Evolutionary conservation across 2,113 vertebrate species (phyloP).

Genomic region (Vanacampus margaritifer): DNA sequence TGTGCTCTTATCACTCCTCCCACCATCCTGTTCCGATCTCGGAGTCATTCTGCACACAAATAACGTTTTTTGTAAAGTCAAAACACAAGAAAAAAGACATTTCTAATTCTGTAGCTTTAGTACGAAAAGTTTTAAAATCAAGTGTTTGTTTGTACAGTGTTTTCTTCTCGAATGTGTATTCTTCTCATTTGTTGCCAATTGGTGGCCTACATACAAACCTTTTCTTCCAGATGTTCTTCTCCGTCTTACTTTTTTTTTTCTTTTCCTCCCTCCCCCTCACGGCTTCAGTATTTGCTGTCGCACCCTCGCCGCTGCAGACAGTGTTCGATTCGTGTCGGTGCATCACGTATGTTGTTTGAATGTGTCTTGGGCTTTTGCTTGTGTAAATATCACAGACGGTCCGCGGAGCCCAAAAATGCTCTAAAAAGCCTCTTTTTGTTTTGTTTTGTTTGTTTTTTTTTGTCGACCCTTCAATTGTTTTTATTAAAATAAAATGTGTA

Average conservation of each 20-base stretch:
- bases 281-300: constrained; percentile 1
- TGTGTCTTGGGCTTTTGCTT: constrained; percentile 50
- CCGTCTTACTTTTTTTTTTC: not conserved
- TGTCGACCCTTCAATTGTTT: constrained; percentile 70
- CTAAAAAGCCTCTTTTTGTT: not conserved
- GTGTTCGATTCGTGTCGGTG: constrained; percentile 37
- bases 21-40: not conserved
- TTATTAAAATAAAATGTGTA: constrained; percentile 75
- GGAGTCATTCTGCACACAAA: constrained; percentile 19
- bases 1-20: constrained; percentile 46
- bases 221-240: constrained; percentile 45
- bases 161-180: constrained; percentile 70
- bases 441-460: constrained; percentile 65
- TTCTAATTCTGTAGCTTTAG: constrained; percentile 79
- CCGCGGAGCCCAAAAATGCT: not conserved
- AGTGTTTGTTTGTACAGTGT: constrained; percentile 76
- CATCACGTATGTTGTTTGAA: constrained; percentile 47
- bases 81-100: constrained; percentile 58
- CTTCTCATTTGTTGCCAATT: constrained; percentile 80
- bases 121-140: constrained; percentile 73
- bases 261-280: not conserved
- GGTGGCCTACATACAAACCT: constrained; percentile 71
- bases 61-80: constrained; percentile 56
- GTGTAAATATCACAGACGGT: constrained; percentile 93
- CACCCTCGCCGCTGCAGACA: constrained; percentile 12